Base-by-base conservation (phyloP, 2,888 invertebrate genomes). In the Luffia ferchaultella region DNA sequence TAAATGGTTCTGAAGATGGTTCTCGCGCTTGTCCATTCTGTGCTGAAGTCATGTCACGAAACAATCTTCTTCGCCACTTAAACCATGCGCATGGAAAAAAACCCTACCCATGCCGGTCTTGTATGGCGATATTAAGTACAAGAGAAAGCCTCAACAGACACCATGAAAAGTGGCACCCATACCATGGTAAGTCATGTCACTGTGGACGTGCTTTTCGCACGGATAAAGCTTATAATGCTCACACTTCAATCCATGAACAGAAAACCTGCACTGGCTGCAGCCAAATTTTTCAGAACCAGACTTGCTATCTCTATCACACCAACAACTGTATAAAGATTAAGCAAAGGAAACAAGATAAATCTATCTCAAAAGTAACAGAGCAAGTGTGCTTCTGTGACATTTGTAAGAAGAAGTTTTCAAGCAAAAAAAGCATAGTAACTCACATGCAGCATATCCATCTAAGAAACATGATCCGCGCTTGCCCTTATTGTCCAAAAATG, bases 371-470 rank as follows among this genome's bases (percentile, higher is more conserved):
- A 45, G 5, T 15, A 18, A 60, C 66, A 0, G 57, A 67, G 2
- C 65, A 60, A 0, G 68, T 71, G 58, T 77, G 77, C 48, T 64
- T 73, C 7, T 82, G 82, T 17, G 76, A 80, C 52, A 72, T 78
- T 48, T 82, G 82, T 41, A 66, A 70, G 0, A 82, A 80, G 51
- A 73, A 59, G 9, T 79, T 76, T 51, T 65, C 72, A 0, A 73
- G 69, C 0, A 80, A 76, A 54, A 77, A 70, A 30, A 76, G 71
- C 48, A 63, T 82, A 0, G 60, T 65, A 0, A 73, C 80, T 1
- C 82, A 82, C 20, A 80, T 82, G n/a, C 73, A 76, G 55, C 78
- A 75, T 7, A 78, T 80, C 0, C 82, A 82, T 49, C 65, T 66
- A 54, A 79, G 70, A 52, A 71, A 69, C 42, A 79, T 80, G 0